Base-by-base conservation (phyloP, 2,888 invertebrate species). In the Napeogenes inachia region DNA sequence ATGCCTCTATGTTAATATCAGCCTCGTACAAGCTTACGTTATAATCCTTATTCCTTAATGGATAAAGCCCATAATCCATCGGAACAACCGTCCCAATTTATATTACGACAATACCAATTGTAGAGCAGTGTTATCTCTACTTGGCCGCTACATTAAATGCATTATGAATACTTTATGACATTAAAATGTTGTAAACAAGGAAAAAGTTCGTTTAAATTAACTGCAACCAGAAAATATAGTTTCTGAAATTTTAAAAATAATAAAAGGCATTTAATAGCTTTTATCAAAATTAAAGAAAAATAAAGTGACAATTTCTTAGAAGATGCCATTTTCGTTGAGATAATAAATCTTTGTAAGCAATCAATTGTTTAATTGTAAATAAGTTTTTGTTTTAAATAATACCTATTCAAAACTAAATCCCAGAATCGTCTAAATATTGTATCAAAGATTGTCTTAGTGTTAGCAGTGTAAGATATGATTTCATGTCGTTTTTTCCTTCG, bases 1-100 rank as follows among this genome's bases (percentile, higher is more conserved):
- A 82, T 81, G 80, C 74, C 72, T 74, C 70, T 79, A 82, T 82
- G 82, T 73, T 80, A 82, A 82, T 81, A 71, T 70, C 64, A 69
- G 73, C 66, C 76, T 70, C 70, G 69, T 69, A 71, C 74, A 75
- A 78, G 74, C 75, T 66, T 74, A 61, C 57, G 50, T 53, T 53
- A 53, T 67, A 54, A 58, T 32, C 56, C 58, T 64, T 62, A 57
- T 58, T 56, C 13, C 3, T 30, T 13, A 45, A n/a, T 21, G 1
- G 4, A 30, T 59, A 62, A 56, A 54, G 45, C 13, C 54, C 45
- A 50, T 2, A 58, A 57, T 54, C 30, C n/a, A 21, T 53, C 53
- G 12, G 45, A 57, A 46, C 4, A 35, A 45, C 30, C 56, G 53
- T 32, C 54, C 53, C 42, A 62, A 61, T 64, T 57, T 55, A 64